A percentile compares a stretch with the other conserved stretches of the same genome.
Evolutionary conservation across 2,888 invertebrate species (phyloP).

Genomic region (Hyppa rectilinea): DNA sequence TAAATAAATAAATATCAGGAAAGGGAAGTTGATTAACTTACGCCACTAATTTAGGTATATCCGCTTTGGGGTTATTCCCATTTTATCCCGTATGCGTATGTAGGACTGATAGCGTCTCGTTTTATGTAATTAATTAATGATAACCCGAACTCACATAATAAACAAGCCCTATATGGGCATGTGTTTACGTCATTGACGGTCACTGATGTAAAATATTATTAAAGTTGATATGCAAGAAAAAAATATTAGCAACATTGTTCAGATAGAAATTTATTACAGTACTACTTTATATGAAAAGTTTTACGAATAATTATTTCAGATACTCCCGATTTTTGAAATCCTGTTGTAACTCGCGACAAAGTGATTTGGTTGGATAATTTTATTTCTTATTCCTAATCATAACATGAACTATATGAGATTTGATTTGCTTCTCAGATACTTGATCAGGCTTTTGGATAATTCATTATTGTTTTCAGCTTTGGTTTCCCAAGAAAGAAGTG

Average conservation of each 20-base stretch:
- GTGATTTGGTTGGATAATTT: neutral
- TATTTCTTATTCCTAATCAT: neutral
- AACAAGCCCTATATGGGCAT: slow-evolving; percentile 1
- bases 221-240: slow-evolving; percentile 11
- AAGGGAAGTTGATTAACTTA: slow-evolving; percentile 19
- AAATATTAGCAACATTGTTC: neutral
- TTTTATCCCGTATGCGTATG: slow-evolving; percentile 11
- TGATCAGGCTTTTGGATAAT: neutral
- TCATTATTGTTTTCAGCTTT: too few relatives aligned
- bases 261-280: slow-evolving; percentile 4
- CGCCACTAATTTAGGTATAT: neutral
- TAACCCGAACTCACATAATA: slow-evolving; percentile 20
- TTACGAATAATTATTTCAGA: neutral
- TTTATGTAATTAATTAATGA: slow-evolving; percentile 11
- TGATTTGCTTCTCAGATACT: neutral
- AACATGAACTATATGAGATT: neutral
- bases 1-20: slow-evolving; percentile 3
- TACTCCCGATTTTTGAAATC: neutral
- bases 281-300: neutral
- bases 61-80: neutral
- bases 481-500: too few relatives aligned
- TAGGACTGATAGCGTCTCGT: slow-evolving; percentile 27
- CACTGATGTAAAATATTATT: slow-evolving; percentile 14
- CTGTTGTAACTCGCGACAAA: neutral
- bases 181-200: slow-evolving; percentile 19